Evolutionary conservation across 2,113 vertebrate species (phyloP), one percentile per base, ranked within the genome.

Genomic region (Gambusia holbrooki): DNA sequence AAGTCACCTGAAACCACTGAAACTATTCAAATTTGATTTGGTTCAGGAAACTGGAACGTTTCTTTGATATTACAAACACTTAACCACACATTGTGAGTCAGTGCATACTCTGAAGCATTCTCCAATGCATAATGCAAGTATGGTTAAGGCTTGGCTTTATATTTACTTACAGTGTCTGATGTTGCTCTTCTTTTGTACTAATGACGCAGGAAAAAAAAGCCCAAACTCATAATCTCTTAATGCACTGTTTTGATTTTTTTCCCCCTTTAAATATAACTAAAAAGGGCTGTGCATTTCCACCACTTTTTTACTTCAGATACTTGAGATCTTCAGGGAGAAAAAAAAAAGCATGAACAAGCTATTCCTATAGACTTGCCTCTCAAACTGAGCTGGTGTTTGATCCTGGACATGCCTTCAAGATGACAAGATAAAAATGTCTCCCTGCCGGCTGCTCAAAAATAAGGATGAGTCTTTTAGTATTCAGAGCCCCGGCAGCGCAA

Each of bases 341-440:
- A 76, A 62, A 78, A 79, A 65, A 9, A 77, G 74, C 63, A 67
- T 9, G 54, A 80, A 80, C 45, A 73, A 61, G 69, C 69, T 25
- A 32, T 81, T 69, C 69, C 79, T 68, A 73, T 35, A 72, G 81
- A 74, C 67, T 12, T 17, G 62, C 51, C 77, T 82, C 73, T 87
- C 45, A 81, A 84, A 79, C 61, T 32, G 51, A 87, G 70, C 75
- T 79, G 40, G 60, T 73, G 80, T 87, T 87, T 86, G 86, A 89
- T 86, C 86, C 62, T 67, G 73, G 72, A 84, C 81, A 77, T 33
- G 67, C 51, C 71, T 48, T 62, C 35, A 70, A 67, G 69, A 66
- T 68, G 65, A 80, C 77, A 42, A 42, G 40, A 42, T 72, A 60
- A 33, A 80, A 75, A 75, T 71, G 64, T 80, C 66, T 62, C 62